Percentiles rank a stretch among this genome's conserved stretches.
Evolutionary conservation across 2,113 vertebrate species (phyloP).

Genomic region (Mobula hypostoma): DNA sequence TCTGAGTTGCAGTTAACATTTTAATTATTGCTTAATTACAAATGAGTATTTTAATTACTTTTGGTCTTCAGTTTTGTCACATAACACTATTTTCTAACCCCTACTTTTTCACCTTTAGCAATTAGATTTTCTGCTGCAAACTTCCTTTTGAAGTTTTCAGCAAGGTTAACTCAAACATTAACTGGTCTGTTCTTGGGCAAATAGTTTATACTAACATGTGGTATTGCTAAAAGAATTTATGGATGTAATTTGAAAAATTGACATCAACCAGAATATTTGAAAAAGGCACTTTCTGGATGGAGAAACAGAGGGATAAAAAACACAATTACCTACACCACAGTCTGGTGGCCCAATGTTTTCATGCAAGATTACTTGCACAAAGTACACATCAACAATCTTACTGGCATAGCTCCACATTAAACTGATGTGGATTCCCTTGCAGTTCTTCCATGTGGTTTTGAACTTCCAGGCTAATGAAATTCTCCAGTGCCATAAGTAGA

Average conservation of each 20-base stretch:
- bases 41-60: slow-evolving; percentile 34
- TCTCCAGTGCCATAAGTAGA: background rate
- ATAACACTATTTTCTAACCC: background rate
- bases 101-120: background rate
- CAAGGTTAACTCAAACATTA: background rate
- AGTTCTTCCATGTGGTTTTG: too few relatives aligned
- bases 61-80: background rate
- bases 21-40: slow-evolving; percentile 17
- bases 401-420: too few relatives aligned
- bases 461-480: background rate
- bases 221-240: background rate
- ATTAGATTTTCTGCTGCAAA: background rate
- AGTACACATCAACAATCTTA: too few relatives aligned
- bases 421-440: too few relatives aligned
- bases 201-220: background rate
- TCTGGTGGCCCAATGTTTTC: too few relatives aligned
- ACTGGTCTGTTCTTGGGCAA: background rate
- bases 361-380: too few relatives aligned
- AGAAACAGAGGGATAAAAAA: background rate
- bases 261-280: slow-evolving; percentile 24
- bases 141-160: background rate
- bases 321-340: too few relatives aligned
- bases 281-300: background rate
- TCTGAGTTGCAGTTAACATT: slow-evolving; percentile 9
- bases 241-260: background rate